phyloP scores from a whole-genome alignment of 2,888 invertebrate species.

The Plagiodera versicolora region DNA sequence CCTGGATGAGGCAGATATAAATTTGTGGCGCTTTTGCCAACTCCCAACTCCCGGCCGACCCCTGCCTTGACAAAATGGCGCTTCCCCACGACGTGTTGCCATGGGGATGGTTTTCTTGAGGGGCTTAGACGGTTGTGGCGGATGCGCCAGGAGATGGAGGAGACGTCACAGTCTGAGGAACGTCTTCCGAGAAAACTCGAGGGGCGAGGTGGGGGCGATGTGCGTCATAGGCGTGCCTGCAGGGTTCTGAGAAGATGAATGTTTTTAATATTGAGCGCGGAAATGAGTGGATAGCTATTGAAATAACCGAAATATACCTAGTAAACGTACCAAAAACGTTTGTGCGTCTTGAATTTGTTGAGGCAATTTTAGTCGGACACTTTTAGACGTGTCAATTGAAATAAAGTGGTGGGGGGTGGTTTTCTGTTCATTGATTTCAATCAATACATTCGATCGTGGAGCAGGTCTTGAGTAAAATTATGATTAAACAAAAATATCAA shows the following conservation, averaged over 20 bases:
- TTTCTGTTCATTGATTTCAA: no score
- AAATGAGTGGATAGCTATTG: no score
- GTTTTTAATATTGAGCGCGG: constrained; percentile 16
- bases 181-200: constrained; percentile 46
- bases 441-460: no score
- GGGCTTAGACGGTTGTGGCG: constrained; percentile 42
- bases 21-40: constrained; percentile 57
- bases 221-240: constrained; percentile 23
- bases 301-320: no score
- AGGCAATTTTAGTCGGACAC: no score
- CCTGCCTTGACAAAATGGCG: constrained; percentile 51
- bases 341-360: no score
- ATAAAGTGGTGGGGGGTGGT: no score
- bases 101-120: constrained; percentile 53
- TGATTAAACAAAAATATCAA: no score
- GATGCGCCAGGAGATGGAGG: constrained; percentile 18
- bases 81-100: constrained; percentile 48
- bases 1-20: constrained; percentile 58
- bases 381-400: no score
- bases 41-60: constrained; percentile 42
- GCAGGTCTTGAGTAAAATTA: no score
- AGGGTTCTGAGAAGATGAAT: not conserved
- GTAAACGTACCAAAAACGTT: no score
- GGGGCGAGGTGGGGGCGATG: constrained; percentile 40
- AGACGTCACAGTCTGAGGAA: constrained; percentile 39